These are phyloP conservation scores for Clistopyga incitator DNA, from an alignment of 2,888 invertebrate species.

Conservation along the genomic window DNA sequence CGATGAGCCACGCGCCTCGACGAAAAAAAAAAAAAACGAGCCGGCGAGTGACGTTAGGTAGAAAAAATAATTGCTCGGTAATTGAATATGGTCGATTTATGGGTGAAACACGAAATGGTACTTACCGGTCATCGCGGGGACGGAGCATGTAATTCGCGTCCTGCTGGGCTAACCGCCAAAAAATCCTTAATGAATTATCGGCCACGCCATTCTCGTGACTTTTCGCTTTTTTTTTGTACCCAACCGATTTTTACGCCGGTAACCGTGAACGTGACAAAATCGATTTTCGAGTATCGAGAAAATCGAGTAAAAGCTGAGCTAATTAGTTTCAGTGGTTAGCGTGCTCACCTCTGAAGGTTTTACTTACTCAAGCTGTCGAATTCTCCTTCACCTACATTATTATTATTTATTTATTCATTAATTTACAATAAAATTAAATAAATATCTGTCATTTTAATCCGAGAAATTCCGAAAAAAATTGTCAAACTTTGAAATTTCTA, in stretches of 20 bases:
- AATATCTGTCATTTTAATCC: too few species aligned
- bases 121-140: not conserved
- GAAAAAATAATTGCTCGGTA: not conserved
- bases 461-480: too few species aligned
- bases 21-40: not conserved
- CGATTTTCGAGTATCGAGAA: not conserved
- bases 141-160: not conserved
- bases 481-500: too few species aligned
- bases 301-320: not conserved
- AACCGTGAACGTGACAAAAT: conserved; percentile 1
- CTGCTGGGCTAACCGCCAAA: not conserved
- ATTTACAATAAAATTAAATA: too few species aligned
- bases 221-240: not conserved
- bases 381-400: too few species aligned
- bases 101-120: not conserved
- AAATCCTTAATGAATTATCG: not conserved
- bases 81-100: not conserved
- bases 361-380: too few species aligned
- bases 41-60: not conserved
- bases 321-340: not conserved
- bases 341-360: not conserved
- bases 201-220: not conserved
- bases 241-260: not conserved
- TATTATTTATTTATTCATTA: too few species aligned
- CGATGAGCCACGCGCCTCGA: conserved; percentile 44